These are phyloP conservation scores for Lichenostomus cassidix DNA, from an alignment of 2,113 vertebrate species.

Conservation along the genomic window DNA sequence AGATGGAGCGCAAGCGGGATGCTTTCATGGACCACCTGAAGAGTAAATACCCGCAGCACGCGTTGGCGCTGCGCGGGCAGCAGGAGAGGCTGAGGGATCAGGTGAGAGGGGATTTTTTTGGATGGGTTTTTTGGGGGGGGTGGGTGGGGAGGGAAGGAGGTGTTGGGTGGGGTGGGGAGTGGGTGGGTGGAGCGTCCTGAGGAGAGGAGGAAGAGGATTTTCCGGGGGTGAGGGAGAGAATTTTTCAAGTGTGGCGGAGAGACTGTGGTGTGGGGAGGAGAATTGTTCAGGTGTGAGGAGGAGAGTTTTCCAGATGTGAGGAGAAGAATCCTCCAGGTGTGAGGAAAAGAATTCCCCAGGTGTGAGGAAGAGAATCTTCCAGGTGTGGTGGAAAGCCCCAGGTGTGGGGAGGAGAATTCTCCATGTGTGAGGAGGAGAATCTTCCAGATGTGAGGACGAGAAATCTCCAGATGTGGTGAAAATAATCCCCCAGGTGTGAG, in stretches of 20 bases:
- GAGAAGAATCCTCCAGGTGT: too few species aligned
- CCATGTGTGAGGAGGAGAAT: rapidly evolving
- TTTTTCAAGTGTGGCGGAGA: too few species aligned
- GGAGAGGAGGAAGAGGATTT: too few species aligned
- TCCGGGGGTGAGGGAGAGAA: too few species aligned
- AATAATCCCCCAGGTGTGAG: rapidly evolving
- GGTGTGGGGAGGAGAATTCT: rapidly evolving
- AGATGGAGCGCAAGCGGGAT: constrained; percentile 94
- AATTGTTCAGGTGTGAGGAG: too few species aligned
- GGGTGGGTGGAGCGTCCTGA: too few species aligned
- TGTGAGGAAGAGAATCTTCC: neutral
- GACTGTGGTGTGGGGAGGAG: too few species aligned
- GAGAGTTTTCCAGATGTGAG: too few species aligned
- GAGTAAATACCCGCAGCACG: constrained; percentile 95
- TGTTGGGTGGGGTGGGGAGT: too few species aligned
- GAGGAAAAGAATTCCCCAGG: neutral
- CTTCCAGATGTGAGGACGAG: neutral
- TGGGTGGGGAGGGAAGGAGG: rapidly evolving
- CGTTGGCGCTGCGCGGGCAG: constrained; percentile 83
- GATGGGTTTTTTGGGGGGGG: rapidly evolving
- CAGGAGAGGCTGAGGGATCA: constrained; percentile 88
- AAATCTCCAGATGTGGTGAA: neutral
- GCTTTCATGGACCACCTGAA: constrained; percentile 98
- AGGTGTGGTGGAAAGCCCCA: rapidly evolving
- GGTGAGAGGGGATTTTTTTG: constrained; percentile 64